Conservation (phyloP, 2,888 invertebrate species). For the Uropetala carovei region DNA sequence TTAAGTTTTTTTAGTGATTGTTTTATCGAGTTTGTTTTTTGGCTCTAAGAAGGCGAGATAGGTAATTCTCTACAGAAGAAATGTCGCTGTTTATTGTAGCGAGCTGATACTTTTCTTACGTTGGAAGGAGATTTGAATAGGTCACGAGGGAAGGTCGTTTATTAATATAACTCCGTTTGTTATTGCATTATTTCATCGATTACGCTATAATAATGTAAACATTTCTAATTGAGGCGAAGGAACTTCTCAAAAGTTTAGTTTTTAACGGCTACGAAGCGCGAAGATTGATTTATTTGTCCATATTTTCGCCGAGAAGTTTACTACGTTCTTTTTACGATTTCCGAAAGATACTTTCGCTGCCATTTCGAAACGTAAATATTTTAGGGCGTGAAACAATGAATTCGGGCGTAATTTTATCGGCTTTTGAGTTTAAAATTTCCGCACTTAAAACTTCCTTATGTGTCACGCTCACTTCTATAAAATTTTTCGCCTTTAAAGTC, state of each 20-base stretch:
- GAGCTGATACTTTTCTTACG: not conserved
- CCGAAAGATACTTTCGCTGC: not conserved
- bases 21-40: not conserved
- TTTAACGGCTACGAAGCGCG: not conserved
- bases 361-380: not conserved
- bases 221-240: not conserved
- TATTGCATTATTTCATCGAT: not conserved
- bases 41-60: not conserved
- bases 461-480: not conserved
- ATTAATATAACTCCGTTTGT: conserved; percentile 10
- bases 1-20: too few relatives aligned
- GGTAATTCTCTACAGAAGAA: too few relatives aligned
- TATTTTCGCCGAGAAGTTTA: not conserved
- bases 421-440: not conserved
- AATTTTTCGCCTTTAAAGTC: not conserved
- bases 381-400: too few relatives aligned
- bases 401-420: not conserved
- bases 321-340: not conserved
- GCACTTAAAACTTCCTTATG: not conserved
- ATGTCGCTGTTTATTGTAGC: not conserved
- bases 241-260: not conserved
- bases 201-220: not conserved
- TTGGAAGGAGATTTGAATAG: not conserved
- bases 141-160: conserved; percentile 2
- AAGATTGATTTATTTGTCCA: not conserved